Conservation (phyloP, 2,113 vertebrate genomes). For the Ciconia boyciana region DNA sequence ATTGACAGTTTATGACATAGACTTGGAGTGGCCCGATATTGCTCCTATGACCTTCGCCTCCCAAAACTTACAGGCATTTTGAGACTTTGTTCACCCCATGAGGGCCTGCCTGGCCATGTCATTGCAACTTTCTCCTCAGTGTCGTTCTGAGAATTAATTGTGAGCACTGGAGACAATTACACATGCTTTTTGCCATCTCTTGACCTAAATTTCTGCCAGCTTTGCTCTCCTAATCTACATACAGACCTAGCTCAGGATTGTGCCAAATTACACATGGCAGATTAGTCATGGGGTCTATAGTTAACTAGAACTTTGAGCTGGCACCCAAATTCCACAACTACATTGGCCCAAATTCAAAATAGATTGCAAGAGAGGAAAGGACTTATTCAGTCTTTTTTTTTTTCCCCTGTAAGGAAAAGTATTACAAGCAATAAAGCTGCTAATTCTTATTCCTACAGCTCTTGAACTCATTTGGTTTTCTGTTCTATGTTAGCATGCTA, state of each 20-base stretch:
- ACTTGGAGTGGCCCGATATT: conserved; percentile 48
- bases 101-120: conserved; percentile 36
- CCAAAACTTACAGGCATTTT: conserved; percentile 52
- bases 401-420: neutral
- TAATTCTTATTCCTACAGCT: neutral
- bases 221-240: neutral
- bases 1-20: conserved; percentile 73
- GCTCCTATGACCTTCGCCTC: conserved; percentile 56
- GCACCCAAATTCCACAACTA: neutral
- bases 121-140: neutral
- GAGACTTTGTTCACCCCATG: conserved; percentile 49
- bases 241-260: neutral
- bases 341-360: neutral
- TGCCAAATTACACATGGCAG: neutral
- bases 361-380: neutral
- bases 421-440: neutral
- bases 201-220: neutral
- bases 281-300: neutral
- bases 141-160: conserved; percentile 1
- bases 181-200: conserved; percentile 29
- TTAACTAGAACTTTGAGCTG: neutral
- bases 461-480: neutral
- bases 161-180: conserved; percentile 37
- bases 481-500: neutral
- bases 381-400: neutral